phyloP scores from a whole-genome alignment of 2,113 vertebrate species.

The Sakesphorus luctuosus region DNA sequence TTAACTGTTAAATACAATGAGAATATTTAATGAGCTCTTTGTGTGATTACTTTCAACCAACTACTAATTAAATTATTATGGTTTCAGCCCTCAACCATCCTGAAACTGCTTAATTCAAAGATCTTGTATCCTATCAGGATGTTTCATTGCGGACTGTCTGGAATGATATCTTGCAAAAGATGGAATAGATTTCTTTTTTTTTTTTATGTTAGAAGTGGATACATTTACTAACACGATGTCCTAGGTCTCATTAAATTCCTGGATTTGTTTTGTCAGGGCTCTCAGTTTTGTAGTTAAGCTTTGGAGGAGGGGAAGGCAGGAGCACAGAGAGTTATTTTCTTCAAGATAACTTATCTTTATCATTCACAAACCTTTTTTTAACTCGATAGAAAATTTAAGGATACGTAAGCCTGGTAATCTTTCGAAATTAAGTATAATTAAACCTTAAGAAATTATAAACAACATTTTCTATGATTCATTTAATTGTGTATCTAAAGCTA shows the following conservation, averaged over 20 bases:
- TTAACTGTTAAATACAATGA: neutral
- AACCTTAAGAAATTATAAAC: neutral
- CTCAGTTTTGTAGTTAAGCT: neutral
- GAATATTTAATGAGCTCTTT: neutral
- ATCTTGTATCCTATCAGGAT: constrained; percentile 2
- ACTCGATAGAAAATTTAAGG: neutral
- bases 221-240: neutral
- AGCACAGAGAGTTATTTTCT: neutral
- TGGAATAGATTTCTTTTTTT: neutral
- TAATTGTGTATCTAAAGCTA: neutral
- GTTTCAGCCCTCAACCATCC: constrained; percentile 26
- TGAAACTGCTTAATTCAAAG: neutral
- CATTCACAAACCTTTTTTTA: neutral
- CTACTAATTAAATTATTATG: constrained; percentile 29
- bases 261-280: neutral
- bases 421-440: neutral
- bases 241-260: neutral
- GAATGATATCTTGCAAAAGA: neutral
- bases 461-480: neutral
- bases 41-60: constrained; percentile 10
- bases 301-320: neutral
- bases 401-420: neutral
- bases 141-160: neutral
- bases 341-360: neutral
- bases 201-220: neutral